Base-by-base conservation (phyloP, 2,113 vertebrate genomes). In the Calypte anna region DNA sequence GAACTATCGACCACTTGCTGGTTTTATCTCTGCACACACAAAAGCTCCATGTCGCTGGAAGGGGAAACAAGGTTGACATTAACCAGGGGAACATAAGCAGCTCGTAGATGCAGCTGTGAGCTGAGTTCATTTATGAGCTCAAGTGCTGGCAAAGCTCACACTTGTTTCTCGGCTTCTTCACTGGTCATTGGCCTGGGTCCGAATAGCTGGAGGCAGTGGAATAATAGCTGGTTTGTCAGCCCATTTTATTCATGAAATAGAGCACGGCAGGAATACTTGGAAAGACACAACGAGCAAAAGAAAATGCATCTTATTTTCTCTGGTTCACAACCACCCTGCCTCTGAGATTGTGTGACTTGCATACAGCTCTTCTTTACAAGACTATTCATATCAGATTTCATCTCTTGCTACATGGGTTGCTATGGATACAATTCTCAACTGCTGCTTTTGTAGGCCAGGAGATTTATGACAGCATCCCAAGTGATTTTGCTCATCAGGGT, bases 1-100 rank as follows among this genome's bases (percentile, higher is more conserved):
- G 96, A 97, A 76, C 96, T 91, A 57, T 72, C 36, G 82, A 92
- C 90, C 88, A 66, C 92, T 97, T 38, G n/a, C 92, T 94, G 97
- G 95, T 94, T 98, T 98, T 97, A 97, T 98, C 96, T 98, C 95
- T 70, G 80, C 96, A 91, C 97, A 97, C 95, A 97, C 95, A 97
- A 98, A 98, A 93, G 95, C 91, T 97, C 98, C 97, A 51, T 97
- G 97, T 97, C 91, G 3, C 97, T 98, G 96, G 91, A 96, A 97
- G 96, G 96, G 91, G 98, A 97, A 98, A 98, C 94, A 97, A 96
- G 97, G 93, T 96, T 97, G 97, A 98, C 91, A 81, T 97, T 97
- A 97, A 97, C 87, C 91, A 97, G 96, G 89, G 94, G 82, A 92
- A 86, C 88, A 93, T 53, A 63, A 89, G 94, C 94, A 88, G 84